These are phyloP conservation scores for Rhinogobius similis DNA, from an alignment of 2,113 vertebrate genomes.

Conservation along the genomic window DNA sequence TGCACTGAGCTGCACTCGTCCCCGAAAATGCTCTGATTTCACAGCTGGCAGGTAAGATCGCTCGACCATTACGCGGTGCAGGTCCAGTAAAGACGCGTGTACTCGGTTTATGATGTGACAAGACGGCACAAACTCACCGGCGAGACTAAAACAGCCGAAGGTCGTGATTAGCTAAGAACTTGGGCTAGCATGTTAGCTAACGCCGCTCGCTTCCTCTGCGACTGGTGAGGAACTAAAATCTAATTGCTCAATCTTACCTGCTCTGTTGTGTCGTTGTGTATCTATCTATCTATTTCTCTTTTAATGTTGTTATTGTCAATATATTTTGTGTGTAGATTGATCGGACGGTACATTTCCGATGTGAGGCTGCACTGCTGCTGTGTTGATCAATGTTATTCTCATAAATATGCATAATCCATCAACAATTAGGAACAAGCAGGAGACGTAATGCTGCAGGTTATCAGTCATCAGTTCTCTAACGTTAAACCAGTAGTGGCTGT, in stretches of 20 bases:
- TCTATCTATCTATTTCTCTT: not conserved
- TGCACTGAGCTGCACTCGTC: conserved; percentile 23
- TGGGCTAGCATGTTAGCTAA: conserved; percentile 49
- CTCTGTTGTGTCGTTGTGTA: not conserved
- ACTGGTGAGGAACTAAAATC: not conserved
- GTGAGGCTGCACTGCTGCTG: not conserved
- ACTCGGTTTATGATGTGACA: not conserved
- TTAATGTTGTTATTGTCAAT: not conserved
- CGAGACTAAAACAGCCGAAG: conserved; percentile 46
- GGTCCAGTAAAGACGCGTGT: not conserved
- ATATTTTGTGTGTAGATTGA: not conserved
- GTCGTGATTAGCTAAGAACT: conserved; percentile 49
- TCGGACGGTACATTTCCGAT: not conserved
- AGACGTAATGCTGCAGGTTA: not conserved
- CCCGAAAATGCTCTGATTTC: conserved; percentile 71
- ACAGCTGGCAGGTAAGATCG: conserved; percentile 54
- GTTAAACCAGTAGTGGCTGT: not conserved
- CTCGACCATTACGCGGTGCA: not conserved
- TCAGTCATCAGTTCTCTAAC: no score
- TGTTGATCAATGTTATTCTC: not conserved
- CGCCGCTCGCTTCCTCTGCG: conserved; percentile 20
- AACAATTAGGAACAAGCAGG: not conserved
- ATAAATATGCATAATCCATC: not conserved
- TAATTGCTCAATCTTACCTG: not conserved
- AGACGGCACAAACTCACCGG: not conserved